Base-by-base conservation (phyloP, 2,113 vertebrate species). In the Trichomycterus rosablanca region DNA sequence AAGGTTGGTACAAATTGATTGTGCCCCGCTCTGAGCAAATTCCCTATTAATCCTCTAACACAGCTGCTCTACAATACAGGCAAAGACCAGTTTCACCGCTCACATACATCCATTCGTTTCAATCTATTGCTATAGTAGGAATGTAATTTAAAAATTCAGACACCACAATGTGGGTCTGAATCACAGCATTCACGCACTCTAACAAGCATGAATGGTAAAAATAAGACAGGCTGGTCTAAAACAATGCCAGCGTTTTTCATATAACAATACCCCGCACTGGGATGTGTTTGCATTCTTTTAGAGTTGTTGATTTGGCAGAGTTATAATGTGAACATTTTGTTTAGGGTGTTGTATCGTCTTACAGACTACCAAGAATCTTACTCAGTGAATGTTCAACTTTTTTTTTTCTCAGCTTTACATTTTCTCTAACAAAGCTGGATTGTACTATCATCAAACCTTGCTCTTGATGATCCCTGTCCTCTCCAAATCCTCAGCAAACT, bases 401-500 rank as follows among this genome's bases (percentile, higher is more conserved):
- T 1, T 34, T 34, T 34, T 1, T 1, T n/a, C n/a, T n/a, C n/a
- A n/a, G n/a, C n/a, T n/a, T n/a, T n/a, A n/a, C n/a, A n/a, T n/a
- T n/a, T n/a, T n/a, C n/a, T n/a, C n/a, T n/a, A n/a, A n/a, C n/a
- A n/a, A n/a, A n/a, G n/a, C n/a, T n/a, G n/a, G n/a, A n/a, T n/a
- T n/a, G n/a, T n/a, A n/a, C n/a, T n/a, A n/a, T n/a, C n/a, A n/a
- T n/a, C n/a, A n/a, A n/a, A n/a, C n/a, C n/a, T n/a, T n/a, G n/a
- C n/a, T n/a, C n/a, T n/a, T n/a, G n/a, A n/a, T 11, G 35, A 14
- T 39, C 9, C 4, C 35, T 7, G 37, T 40, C 37, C 37, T 40
- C 3, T 30, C 3, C 37, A 37, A 12, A 37, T 28, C 28, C 28
- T n/a, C 14, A 2, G 2, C 49, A 52, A 73, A 81, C 81, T 78